phyloP scores from a whole-genome alignment of 2,888 invertebrate genomes.

The Lutraria lutraria region DNA sequence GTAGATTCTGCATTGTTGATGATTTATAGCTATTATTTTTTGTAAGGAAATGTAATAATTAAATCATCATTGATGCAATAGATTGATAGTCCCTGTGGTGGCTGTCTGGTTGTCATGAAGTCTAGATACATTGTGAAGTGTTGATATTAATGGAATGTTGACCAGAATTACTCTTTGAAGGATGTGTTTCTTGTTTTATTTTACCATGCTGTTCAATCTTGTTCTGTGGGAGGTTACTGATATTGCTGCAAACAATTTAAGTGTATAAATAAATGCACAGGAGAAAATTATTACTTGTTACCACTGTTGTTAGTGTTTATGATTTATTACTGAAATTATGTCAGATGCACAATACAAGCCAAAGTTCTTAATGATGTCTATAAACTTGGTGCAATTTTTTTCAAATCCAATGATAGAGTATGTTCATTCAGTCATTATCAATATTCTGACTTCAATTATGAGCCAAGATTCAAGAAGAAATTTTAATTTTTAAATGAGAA shows the following conservation, averaged over 20 bases:
- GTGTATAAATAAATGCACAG: too few relatives aligned
- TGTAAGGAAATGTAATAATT: neutral
- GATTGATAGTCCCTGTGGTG: constrained; percentile 23
- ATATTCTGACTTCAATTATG: too few relatives aligned
- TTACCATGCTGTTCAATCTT: neutral
- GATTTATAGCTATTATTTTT: constrained; percentile 13
- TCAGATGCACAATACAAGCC: too few relatives aligned
- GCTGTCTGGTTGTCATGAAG: neutral
- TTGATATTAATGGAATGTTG: neutral
- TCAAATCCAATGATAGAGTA: too few relatives aligned
- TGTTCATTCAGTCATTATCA: too few relatives aligned
- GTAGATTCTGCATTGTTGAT: neutral
- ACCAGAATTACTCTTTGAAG: constrained; percentile 13
- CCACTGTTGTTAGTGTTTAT: too few relatives aligned
- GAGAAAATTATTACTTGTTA: too few relatives aligned
- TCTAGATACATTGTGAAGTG: neutral
- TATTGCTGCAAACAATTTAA: neutral
- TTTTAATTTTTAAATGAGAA: too few relatives aligned
- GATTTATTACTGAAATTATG: too few relatives aligned
- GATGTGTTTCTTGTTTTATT: neutral
- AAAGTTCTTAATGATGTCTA: too few relatives aligned
- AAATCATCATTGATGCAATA: neutral
- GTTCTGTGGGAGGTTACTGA: neutral
- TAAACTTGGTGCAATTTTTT: too few relatives aligned
- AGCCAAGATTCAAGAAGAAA: too few relatives aligned